phyloP scores from a whole-genome alignment of 35 echinoderm and acorn worm species.

The Acanthaster planci region DNA sequence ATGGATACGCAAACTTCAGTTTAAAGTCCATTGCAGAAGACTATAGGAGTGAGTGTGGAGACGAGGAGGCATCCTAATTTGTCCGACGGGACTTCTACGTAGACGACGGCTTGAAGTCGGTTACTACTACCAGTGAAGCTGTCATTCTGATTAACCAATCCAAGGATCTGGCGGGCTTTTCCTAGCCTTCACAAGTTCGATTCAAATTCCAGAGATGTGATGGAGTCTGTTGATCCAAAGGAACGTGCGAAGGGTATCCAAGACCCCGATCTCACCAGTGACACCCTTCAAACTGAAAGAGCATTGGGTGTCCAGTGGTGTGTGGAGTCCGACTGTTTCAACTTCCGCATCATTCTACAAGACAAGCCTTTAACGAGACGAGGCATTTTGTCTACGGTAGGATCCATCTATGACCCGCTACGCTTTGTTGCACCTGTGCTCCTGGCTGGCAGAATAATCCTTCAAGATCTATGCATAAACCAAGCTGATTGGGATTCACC shows the following conservation, averaged over 20 bases:
- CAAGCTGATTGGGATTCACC: constrained; percentile 54
- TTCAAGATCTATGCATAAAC: too few relatives aligned
- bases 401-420: constrained; percentile 47
- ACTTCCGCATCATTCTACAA: constrained; percentile 31
- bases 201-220: constrained; percentile 34
- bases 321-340: constrained; percentile 51
- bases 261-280: background rate
- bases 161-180: constrained; percentile 34
- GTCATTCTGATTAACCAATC: background rate
- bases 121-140: background rate
- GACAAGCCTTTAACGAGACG: constrained; percentile 43
- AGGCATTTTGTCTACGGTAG: constrained; percentile 52
- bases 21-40: constrained; percentile 48
- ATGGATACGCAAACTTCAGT: constrained; percentile 74
- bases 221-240: constrained; percentile 17
- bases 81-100: constrained; percentile 33
- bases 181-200: constrained; percentile 31
- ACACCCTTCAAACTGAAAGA: constrained; percentile 50
- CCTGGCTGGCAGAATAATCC: constrained; percentile 37
- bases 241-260: background rate
- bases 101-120: constrained; percentile 57
- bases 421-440: constrained; percentile 52
- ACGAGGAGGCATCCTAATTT: constrained; percentile 19
- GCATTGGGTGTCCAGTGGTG: constrained; percentile 50
- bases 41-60: constrained; percentile 29